These are phyloP conservation scores for Acutogordius australiensis DNA, from an alignment of 2,888 invertebrate genomes.

Conservation along the genomic window DNA sequence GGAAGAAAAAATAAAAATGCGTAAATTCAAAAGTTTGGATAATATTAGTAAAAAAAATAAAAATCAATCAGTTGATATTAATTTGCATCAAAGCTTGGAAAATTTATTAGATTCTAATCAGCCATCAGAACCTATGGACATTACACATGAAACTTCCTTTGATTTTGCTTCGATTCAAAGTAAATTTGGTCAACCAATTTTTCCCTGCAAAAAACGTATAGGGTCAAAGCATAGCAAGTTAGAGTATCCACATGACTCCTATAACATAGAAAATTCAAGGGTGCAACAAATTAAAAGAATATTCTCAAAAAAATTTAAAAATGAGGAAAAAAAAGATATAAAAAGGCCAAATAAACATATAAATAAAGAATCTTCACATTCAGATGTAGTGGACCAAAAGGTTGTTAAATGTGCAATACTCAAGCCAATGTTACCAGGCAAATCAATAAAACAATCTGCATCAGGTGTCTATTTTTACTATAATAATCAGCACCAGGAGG, in stretches of 20 bases:
- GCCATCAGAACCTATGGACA: neutral
- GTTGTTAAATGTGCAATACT: neutral
- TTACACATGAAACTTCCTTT: neutral
- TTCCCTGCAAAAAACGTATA: neutral
- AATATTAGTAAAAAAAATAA: constrained; percentile 1
- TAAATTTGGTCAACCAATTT: constrained; percentile 4
- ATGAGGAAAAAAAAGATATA: neutral
- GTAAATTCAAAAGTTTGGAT: constrained; percentile 3
- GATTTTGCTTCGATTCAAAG: constrained; percentile 10
- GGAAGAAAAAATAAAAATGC: constrained; percentile 1
- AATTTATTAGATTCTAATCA: neutral
- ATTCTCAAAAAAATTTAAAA: constrained; percentile 3
- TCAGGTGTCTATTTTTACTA: neutral
- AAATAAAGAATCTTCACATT: neutral
- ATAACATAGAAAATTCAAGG: neutral
- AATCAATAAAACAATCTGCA: neutral
- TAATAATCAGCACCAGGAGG: neutral
- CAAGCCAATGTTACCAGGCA: neutral
- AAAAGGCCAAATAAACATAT: neutral
- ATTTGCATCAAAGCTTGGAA: neutral
- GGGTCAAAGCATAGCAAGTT: neutral
- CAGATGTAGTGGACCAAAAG: neutral
- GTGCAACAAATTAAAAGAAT: constrained; percentile 6
- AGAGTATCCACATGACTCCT: neutral
- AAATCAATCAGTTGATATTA: neutral